Evolutionary conservation across 2,888 invertebrate species (phyloP).

Genomic region (Alcis repandata): DNA sequence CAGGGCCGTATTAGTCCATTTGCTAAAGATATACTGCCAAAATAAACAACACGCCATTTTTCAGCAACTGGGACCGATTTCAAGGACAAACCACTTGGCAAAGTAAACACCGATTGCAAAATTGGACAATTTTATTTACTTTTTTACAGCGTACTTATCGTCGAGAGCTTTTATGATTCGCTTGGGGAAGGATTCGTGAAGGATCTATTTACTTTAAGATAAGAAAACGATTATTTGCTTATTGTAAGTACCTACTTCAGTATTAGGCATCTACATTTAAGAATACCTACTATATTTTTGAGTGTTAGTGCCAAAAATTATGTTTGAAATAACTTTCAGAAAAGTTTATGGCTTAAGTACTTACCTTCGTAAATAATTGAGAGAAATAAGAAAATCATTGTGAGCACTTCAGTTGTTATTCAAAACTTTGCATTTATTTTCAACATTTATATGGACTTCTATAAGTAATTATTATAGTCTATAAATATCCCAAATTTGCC

Average conservation of each 20-base stretch:
- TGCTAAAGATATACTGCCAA: constrained; percentile 17
- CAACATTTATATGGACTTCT: no score
- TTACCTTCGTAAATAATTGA: no score
- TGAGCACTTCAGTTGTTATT: no score
- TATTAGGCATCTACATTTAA: no score
- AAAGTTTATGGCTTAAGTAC: no score
- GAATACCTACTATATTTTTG: no score
- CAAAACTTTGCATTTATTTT: no score
- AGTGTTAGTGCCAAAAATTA: no score
- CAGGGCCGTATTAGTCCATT: constrained; percentile 5
- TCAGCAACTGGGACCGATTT: constrained; percentile 40
- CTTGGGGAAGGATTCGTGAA: constrained; percentile 41
- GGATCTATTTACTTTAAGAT: constrained; percentile 18
- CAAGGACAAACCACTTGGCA: constrained; percentile 68
- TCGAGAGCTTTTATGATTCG: constrained; percentile 54
- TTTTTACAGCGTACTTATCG: constrained; percentile 50
- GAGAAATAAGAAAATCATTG: no score
- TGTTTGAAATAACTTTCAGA: no score
- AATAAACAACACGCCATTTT: constrained; percentile 40
- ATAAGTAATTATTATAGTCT: no score
- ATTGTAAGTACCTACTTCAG: not conserved
- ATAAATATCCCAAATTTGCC: no score
- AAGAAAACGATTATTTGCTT: constrained; percentile 13
- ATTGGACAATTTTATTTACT: constrained; percentile 65
- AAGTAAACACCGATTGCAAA: constrained; percentile 69